Conservation (phyloP, 2,888 invertebrate species). For the Stenotaenia linearis region DNA sequence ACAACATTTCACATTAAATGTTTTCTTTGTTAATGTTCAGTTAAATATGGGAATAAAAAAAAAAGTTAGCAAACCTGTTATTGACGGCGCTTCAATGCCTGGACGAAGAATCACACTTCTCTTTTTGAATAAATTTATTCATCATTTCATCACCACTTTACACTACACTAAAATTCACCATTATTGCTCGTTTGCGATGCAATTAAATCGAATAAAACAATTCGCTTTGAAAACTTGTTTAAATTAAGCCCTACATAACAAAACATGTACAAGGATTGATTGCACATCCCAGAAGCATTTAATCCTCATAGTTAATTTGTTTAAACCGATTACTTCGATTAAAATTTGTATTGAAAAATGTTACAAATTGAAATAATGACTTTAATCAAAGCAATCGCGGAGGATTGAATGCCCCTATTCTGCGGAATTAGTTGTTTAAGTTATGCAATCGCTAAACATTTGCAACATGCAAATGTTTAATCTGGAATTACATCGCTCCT, state of each 20-base stretch:
- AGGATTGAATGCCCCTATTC: no score
- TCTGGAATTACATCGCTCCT: neutral
- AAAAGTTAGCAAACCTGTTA: neutral
- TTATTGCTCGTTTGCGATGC: neutral
- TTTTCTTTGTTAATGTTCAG: neutral
- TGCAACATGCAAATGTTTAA: neutral
- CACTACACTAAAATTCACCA: neutral
- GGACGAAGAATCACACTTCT: neutral
- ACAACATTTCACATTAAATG: neutral
- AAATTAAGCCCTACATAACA: neutral
- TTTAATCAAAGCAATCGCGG: neutral
- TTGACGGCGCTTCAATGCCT: neutral
- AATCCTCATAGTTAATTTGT: neutral
- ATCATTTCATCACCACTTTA: neutral
- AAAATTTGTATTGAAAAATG: neutral
- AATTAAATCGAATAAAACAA: neutral
- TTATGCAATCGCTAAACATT: neutral
- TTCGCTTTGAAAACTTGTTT: neutral
- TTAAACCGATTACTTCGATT: neutral
- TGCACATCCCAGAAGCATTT: neutral
- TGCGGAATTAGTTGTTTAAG: neutral
- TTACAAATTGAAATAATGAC: no score
- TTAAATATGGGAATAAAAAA: neutral
- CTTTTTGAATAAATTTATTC: neutral
- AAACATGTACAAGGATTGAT: neutral